Conservation (phyloP, 1,140 invertebrate species). For the Eumaeus atala region DNA sequence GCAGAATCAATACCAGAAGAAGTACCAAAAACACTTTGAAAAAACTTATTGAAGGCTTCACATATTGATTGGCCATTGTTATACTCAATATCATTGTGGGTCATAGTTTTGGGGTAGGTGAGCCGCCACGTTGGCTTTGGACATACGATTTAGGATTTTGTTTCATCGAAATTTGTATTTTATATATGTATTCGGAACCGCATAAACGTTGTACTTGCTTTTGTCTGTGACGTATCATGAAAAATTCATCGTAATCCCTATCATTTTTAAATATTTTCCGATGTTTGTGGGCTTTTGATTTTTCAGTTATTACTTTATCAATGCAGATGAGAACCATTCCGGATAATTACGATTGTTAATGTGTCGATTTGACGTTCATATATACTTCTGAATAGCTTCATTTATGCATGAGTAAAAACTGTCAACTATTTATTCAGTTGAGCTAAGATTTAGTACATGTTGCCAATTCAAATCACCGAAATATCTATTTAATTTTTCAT, state of each 20-base stretch:
- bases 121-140: slow-evolving; percentile 9
- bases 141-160: slow-evolving; percentile 14
- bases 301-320: slow-evolving; percentile 15
- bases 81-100: background rate
- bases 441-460: too few species aligned
- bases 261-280: slow-evolving; percentile 15
- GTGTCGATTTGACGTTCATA: too few species aligned
- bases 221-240: background rate
- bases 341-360: too few species aligned
- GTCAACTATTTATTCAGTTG: too few species aligned
- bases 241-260: slow-evolving; percentile 13
- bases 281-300: slow-evolving; percentile 8
- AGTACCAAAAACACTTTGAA: slow-evolving; percentile 7
- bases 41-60: slow-evolving; percentile 15
- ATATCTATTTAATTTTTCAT: too few species aligned
- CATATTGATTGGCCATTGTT: slow-evolving; percentile 1
- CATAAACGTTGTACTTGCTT: slow-evolving; percentile 13
- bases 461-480: too few species aligned
- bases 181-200: background rate
- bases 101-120: slow-evolving; percentile 14
- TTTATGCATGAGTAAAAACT: too few species aligned
- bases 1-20: background rate
- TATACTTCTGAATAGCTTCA: too few species aligned
- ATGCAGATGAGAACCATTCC: too few species aligned
- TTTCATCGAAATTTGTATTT: slow-evolving; percentile 11